Conservation (phyloP, 2,797 vertebrate genomes). For the Megalops cyprinoides region DNA sequence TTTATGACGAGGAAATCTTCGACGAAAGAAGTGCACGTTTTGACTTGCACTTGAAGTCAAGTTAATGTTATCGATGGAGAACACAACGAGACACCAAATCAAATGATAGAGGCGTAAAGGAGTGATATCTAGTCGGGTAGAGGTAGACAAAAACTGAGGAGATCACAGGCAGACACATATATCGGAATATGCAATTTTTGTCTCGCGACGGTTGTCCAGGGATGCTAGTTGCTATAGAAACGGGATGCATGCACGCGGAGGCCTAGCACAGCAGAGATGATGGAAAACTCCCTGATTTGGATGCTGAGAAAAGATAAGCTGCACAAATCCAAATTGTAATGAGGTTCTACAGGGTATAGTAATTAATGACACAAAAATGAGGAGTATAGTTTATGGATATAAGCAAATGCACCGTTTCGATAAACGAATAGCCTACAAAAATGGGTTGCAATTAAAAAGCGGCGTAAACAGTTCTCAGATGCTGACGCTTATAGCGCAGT, state of each 20-base stretch:
- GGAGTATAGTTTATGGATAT: conserved; percentile 20
- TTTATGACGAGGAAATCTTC: neutral
- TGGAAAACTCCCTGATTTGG: neutral
- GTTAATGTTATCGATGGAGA: neutral
- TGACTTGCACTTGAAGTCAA: neutral
- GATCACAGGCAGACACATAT: neutral
- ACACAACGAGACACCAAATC: neutral
- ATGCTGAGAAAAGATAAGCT: neutral
- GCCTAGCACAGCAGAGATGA: conserved; percentile 34
- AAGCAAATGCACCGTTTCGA: conserved; percentile 13
- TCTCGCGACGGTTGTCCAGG: conserved; percentile 19
- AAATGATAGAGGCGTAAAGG: no score
- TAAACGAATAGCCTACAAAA: neutral
- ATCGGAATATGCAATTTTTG: conserved; percentile 6
- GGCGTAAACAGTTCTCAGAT: conserved; percentile 16
- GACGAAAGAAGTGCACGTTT: neutral
- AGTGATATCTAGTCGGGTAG: neutral
- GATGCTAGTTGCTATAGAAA: conserved; percentile 75
- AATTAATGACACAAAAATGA: no score
- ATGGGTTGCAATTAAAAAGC: conserved; percentile 23
- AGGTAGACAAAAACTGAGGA: conserved; percentile 1
- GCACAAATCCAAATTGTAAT: conserved; percentile 5
- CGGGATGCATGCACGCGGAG: conserved; percentile 59
- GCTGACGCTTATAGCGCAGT: conserved; percentile 18
- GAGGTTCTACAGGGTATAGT: no score